Evolutionary conservation across 2,113 vertebrate species (phyloP), one percentile per base, ranked within the genome.

Genomic region (Alethe castanea): DNA sequence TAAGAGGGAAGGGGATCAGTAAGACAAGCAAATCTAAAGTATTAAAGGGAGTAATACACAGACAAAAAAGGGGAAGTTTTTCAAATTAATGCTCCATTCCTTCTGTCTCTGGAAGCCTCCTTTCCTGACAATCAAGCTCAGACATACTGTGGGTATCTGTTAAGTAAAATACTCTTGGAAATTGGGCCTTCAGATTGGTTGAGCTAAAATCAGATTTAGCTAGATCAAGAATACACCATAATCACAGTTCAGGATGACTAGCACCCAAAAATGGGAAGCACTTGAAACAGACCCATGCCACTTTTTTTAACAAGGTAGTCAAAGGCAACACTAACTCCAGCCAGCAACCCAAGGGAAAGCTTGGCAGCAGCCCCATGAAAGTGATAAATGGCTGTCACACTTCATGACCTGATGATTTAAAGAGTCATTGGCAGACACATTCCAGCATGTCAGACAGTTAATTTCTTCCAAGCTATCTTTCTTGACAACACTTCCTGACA

Each of bases 391-490:
- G 83, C 94, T 93, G 94, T 89, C 95, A 87, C 72, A 36, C 70
- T 92, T 88, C 92, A 94, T 88, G 76, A 81, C 89, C 93, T 67
- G 91, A 90, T 95, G 96, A 97, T 97, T 96, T 94, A 92, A 88
- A 94, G 95, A 96, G 89, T 90, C 91, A 90, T 10, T 94, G 97
- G 95, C 97, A 96, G 92, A 70, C 81, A 17, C 94, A 92, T 94
- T 94, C 93, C 96, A 95, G 95, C 82, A 36, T 64, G 95, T 96
- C 96, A 95, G 91, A 79, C 88, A 94, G 67, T 94, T 97, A 95
- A 98, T 98, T 95, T 97, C 96, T 94, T 94, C 93, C 93, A 97
- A 96, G 86, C 97, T 97, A 97, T 98, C 97, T 95, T 97, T 95
- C 96, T 95, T 96, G 97, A 98, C 97, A 97, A 96, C 19, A 47